phyloP scores from a whole-genome alignment of 2,113 vertebrate genomes.

The Colinus virginianus region DNA sequence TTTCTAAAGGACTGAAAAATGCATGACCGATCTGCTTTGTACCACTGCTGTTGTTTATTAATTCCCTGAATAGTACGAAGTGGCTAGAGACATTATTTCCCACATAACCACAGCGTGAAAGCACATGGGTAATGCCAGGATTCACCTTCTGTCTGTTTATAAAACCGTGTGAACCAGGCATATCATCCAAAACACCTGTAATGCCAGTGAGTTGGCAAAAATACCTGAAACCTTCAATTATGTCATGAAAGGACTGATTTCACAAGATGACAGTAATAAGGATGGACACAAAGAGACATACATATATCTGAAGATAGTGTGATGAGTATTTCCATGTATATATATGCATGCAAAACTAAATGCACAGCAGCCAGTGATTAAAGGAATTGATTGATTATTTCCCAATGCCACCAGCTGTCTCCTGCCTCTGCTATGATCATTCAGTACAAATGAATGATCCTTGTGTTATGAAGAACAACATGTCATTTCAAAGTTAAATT shows the following conservation, averaged over 20 bases:
- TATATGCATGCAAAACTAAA: background rate
- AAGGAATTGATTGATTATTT: constrained; percentile 26
- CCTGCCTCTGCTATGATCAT: constrained; percentile 16
- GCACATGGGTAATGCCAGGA: constrained; percentile 52
- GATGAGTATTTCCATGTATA: background rate
- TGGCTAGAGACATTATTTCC: constrained; percentile 40
- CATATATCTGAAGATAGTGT: background rate
- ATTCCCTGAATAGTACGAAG: constrained; percentile 50
- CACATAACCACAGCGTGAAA: constrained; percentile 32
- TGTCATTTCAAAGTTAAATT: constrained; percentile 35
- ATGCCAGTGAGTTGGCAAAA: constrained; percentile 59
- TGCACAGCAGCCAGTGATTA: constrained; percentile 10
- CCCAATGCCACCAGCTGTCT: constrained; percentile 26
- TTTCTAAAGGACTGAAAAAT: constrained; percentile 43
- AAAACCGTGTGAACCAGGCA: constrained; percentile 28
- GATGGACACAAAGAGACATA: background rate
- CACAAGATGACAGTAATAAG: constrained; percentile 40
- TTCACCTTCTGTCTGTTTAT: constrained; percentile 67
- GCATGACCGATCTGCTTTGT: background rate
- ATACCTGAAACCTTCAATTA: constrained; percentile 55
- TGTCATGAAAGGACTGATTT: constrained; percentile 54
- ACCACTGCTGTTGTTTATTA: constrained; percentile 48
- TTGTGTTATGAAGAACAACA: background rate
- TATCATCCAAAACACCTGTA: constrained; percentile 63
- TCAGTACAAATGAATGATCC: constrained; percentile 17